phyloP scores from a whole-genome alignment of 2,797 vertebrate genomes.

The Sandelia bainsii region DNA sequence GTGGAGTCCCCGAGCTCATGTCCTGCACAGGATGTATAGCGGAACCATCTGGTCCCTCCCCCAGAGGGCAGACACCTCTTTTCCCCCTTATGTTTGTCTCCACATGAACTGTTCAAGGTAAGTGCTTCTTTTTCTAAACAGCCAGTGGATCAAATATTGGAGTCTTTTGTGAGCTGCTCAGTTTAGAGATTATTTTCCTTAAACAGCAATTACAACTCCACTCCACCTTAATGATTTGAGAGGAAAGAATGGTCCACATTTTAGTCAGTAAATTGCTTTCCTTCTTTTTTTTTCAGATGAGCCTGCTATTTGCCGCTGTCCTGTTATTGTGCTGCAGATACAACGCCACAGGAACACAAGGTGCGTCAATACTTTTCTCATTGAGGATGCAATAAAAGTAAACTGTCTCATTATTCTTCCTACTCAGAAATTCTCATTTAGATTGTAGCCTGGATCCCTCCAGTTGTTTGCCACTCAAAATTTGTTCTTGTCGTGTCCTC shows the following conservation, averaged over 20 bases:
- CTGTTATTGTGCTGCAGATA: conserved; percentile 66
- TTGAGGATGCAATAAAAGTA: conserved; percentile 74
- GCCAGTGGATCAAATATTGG: conserved; percentile 38
- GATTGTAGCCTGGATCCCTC: conserved; percentile 59
- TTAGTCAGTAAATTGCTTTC: conserved; percentile 69
- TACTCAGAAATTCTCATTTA: conserved; percentile 74
- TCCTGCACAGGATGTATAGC: conserved; percentile 25
- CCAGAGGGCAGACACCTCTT: conserved; percentile 6
- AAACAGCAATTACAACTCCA: conserved; percentile 70
- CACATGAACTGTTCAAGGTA: conserved; percentile 38
- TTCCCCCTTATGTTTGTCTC: conserved; percentile 19
- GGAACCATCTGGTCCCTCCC: conserved; percentile 31
- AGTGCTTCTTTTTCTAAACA: conserved; percentile 55
- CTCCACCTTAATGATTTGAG: conserved; percentile 61
- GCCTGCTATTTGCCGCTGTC: conserved; percentile 48
- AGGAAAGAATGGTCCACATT: conserved; percentile 51
- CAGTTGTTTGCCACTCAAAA: conserved; percentile 51
- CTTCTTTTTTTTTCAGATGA: conserved; percentile 39
- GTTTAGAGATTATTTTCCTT: conserved; percentile 63
- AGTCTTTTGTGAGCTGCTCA: conserved; percentile 41
- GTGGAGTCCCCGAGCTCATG: not conserved
- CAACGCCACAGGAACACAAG: conserved; percentile 58
- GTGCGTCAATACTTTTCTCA: conserved; percentile 75
- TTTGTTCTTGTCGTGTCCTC: conserved; percentile 46
- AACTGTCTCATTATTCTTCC: conserved; percentile 73